Base-by-base conservation (phyloP, 1,140 invertebrate species). In the Caerostris extrusa region DNA sequence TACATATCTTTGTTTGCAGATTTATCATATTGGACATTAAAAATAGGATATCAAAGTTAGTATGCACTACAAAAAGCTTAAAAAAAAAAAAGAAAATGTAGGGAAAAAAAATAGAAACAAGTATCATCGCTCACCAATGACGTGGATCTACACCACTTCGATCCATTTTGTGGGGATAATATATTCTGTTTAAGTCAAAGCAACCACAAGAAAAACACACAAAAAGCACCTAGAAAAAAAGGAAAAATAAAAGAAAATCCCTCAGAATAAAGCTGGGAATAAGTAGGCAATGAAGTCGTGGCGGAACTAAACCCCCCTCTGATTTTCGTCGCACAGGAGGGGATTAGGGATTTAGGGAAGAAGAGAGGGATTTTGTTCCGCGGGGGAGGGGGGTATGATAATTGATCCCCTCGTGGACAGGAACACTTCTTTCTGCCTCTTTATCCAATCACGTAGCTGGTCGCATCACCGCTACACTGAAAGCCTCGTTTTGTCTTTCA, bases 361-460 rank as follows among this genome's bases (percentile, higher is more conserved):
- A n/a, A n/a, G 82, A 83, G n/a, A 34, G 81, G 60, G 91, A 57
- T 64, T 86, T 91, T 87, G 55, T 60, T 17, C 8, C 55, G 56
- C 19, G 8, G 55, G 58, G 34, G 56, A 3, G 19, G 86, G 92
- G 69, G 69, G 55, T 57, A 19, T 61, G 92, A 86, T 93, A 93
- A 93, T 93, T 93, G 92, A 93, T 93, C 92, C 92, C 92, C 50
- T 81, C 60, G 92, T 64, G 86, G 92, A 89, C 92, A 82, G 92
- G 61, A 71, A 81, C 86, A 88, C 92, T 93, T 93, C 92, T 93
- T 93, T 93, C 57, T 60, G 92, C 64, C 67, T 93, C 85, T 93
- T 93, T 93, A 93, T 93, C 92, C 92, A 93, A 93, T 93, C 91
- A 93, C 91, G 91, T 93, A 93, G 91, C 64, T 71, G 34, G 34